Evolutionary conservation across 2,888 invertebrate genomes (phyloP).

Genomic region (Chrysomela aeneicollis): DNA sequence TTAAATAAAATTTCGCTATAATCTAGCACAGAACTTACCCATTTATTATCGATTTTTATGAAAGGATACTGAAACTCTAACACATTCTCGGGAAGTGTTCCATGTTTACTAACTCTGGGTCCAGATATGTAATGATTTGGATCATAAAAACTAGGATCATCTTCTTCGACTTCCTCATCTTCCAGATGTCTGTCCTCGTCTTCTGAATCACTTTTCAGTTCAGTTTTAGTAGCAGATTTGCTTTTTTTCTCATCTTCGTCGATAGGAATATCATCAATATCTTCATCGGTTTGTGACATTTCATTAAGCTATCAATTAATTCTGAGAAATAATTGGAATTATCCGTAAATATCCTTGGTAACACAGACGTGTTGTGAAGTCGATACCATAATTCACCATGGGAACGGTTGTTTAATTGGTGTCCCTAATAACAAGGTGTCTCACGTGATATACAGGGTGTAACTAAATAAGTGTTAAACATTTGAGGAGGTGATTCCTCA

Average conservation of each 20-base stretch:
- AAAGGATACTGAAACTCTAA: conserved; percentile 76
- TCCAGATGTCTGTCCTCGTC: conserved; percentile 11
- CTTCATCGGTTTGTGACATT: conserved; percentile 39
- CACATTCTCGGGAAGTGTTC: conserved; percentile 67
- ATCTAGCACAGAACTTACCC: no score
- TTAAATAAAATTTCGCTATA: no score
- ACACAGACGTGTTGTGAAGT: not conserved
- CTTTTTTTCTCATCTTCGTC: not conserved
- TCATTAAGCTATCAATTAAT: not conserved
- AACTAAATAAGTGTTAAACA: no score
- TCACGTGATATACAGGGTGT: no score
- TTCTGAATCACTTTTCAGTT: not conserved
- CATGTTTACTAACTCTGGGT: conserved; percentile 63
- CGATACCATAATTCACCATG: no score
- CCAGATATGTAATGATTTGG: conserved; percentile 67
- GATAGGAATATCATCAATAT: conserved; percentile 41
- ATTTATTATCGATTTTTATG: no score
- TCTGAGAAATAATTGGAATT: not conserved
- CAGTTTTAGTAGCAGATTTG: not conserved
- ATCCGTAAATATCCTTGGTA: not conserved
- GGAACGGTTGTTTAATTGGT: no score
- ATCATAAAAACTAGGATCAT: conserved; percentile 48
- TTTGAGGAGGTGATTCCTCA: no score
- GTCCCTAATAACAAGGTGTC: no score
- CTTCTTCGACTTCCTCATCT: conserved; percentile 22